These are phyloP conservation scores for Sitobion miscanthi DNA, from an alignment of 1,140 invertebrate species.

Conservation along the genomic window DNA sequence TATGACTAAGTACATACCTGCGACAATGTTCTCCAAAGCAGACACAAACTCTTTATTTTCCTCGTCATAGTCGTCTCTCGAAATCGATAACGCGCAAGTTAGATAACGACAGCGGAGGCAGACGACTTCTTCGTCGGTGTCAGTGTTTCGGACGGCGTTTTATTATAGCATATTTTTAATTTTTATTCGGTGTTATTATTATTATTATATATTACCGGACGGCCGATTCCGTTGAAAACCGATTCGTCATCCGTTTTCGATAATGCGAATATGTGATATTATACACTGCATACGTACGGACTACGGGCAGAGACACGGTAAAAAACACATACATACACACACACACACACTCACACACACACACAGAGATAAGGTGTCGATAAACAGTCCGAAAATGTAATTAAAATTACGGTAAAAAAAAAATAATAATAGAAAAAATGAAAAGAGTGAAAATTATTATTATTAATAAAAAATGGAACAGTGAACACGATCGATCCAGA, in stretches of 20 bases:
- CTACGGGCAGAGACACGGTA: not conserved
- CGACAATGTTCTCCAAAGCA: not conserved
- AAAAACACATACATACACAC: not conserved
- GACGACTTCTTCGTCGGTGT: not conserved
- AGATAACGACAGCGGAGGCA: constrained; percentile 15
- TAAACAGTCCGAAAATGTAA: constrained; percentile 47
- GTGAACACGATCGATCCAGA: constrained; percentile 50
- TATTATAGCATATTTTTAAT: not conserved
- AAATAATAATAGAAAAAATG: constrained; percentile 30
- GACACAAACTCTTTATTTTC: constrained; percentile 31
- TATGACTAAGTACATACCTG: not conserved
- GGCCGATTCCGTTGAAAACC: not conserved
- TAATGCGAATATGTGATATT: not conserved
- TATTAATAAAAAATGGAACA: constrained; percentile 51
- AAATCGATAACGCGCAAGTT: constrained; percentile 35
- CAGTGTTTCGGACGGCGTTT: not conserved
- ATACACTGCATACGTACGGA: not conserved
- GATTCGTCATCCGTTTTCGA: constrained; percentile 25
- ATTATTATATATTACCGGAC: not conserved
- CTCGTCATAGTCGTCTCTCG: constrained; percentile 28
- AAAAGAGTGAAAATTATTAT: constrained; percentile 53
- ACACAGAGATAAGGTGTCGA: constrained; percentile 35
- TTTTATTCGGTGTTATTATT: not conserved
- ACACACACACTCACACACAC: not conserved
- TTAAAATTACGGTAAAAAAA: constrained; percentile 9